Evolutionary conservation across 2,888 invertebrate genomes (phyloP), one percentile per base, ranked within the genome.

Genomic region (Nemotelus nigrinus): DNA sequence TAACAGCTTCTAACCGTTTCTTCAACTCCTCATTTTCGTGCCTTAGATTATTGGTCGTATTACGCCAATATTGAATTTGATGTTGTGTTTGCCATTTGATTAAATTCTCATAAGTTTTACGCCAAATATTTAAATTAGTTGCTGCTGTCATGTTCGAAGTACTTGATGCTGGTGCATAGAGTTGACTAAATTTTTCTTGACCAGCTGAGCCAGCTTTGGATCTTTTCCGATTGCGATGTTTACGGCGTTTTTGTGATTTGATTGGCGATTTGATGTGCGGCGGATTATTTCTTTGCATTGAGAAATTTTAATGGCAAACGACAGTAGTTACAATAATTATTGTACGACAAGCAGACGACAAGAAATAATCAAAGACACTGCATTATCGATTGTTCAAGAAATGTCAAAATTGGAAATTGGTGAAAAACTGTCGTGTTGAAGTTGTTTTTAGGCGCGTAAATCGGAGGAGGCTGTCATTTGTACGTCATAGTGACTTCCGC

Each of bases 11-110:
- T 44, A 79, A 41, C 48, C 60, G 50, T 6, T 44, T 41, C n/a
- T 47, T 50, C 3, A 79, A 48, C 6, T 63, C 45, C 1, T 71
- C 63, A 75, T 79, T 78, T 70, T 79, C 78, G 41, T 25, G 47
- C 55, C 67, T 44, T 45, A 79, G 55, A 5, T 72, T 76, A 25
- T 60, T 43, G 2, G 79, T 71, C 44, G 58, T 47, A 47, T 65
- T 76, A 10, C 76, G 72, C 79, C 79, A 79, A 43, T 68, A 79
- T 6, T 41, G 39, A 5, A 67, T 72, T 25, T 74, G 77, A 63
- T 79, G 70, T 41, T 79, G 55, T 8, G 60, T 57, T 57, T 79
- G 79, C 78, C 79, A 79, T 63, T 67, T 77, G 48, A 68, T 64
- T 25, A 79, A 44, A 76, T 79, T 79, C 41, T 78, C 76, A 53